Evolutionary conservation across 2,113 vertebrate species (phyloP), one percentile per base, ranked within the genome.

Genomic region (Notarius quadriscutis): DNA sequence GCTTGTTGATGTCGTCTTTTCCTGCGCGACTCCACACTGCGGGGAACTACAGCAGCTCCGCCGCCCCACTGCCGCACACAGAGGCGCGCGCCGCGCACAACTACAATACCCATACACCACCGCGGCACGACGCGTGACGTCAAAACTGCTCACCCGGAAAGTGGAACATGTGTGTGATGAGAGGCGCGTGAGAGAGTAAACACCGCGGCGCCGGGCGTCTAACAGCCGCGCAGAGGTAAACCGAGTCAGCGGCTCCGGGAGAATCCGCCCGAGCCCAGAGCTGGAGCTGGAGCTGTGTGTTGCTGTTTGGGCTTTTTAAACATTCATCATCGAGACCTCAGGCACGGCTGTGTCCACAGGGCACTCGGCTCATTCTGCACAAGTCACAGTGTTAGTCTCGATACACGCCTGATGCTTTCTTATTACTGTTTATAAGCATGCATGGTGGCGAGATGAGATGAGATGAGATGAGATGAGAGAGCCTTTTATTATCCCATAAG

Each of bases 61-160:
- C 57, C 27, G 58, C 20, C 25, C n/a, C 41, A 11, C 25, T 7
- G 2, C 8, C 4, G 5, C 55, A 27, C 27, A n/a, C 50, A 17
- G 34, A 17, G 20, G 86, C 88, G 84, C 71, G 67, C 74, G 84
- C n/a, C 30, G 14, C 15, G 41, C 8, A 55, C 27, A 88, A 92
- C 91, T 91, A 82, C 92, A 91, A 85, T 57, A 87, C 89, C 92
- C 92, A 91, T 15, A 71, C 72, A 48, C 41, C 86, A 65, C 15
- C 17, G 65, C 72, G 15, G 25, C 72, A 20, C 63, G 48, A 8
- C 22, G 25, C 2, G n/a, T 91, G 91, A 91, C 92, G 92, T 57
- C 41, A 27, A 60, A 89, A 55, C 20, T 18, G 50, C 50, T 84
- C 63, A 72, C 58, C 87, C 84, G 82, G 85, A 22, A 78, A 77